Conservation (phyloP, 92 coral and sea anemone species). For the Palythoa caribaeorum region DNA sequence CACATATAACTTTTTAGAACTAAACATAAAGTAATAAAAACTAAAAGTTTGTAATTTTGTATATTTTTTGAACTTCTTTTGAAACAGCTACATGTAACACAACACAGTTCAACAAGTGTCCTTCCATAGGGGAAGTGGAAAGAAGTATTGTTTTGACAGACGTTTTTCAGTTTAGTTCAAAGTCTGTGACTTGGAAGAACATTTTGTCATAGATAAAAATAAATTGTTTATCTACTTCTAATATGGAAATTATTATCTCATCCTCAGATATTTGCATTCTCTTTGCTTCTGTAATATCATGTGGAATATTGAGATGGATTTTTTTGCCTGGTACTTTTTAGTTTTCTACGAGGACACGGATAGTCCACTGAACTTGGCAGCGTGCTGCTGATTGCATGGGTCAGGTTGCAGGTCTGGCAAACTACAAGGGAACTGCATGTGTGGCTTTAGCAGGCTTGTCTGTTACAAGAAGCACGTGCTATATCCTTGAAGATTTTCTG, state of each 20-base stretch:
- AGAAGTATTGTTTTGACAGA: background rate
- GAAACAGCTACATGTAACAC: background rate
- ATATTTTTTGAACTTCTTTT: background rate
- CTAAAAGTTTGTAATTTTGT: background rate
- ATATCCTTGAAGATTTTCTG: conserved; percentile 1
- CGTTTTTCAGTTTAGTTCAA: conserved; percentile 8
- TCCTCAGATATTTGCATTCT: background rate
- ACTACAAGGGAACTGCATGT: background rate
- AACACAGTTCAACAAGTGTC: background rate
- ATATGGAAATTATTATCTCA: conserved; percentile 4
- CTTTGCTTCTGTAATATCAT: background rate
- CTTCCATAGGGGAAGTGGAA: conserved; percentile 7
- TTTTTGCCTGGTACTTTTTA: too few species aligned
- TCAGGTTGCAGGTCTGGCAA: conserved; percentile 8
- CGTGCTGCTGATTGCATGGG: background rate
- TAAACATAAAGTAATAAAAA: background rate
- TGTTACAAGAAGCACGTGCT: background rate
- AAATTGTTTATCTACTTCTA: background rate
- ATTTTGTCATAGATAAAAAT: background rate
- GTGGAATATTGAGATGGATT: background rate
- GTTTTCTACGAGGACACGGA: too few species aligned
- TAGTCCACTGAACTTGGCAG: too few species aligned
- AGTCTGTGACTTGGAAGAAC: background rate
- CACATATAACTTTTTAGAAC: background rate
- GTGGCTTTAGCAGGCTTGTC: conserved; percentile 9